Evolutionary conservation across 1,140 invertebrate genomes (phyloP).

Genomic region (Callitettix versicolor): DNA sequence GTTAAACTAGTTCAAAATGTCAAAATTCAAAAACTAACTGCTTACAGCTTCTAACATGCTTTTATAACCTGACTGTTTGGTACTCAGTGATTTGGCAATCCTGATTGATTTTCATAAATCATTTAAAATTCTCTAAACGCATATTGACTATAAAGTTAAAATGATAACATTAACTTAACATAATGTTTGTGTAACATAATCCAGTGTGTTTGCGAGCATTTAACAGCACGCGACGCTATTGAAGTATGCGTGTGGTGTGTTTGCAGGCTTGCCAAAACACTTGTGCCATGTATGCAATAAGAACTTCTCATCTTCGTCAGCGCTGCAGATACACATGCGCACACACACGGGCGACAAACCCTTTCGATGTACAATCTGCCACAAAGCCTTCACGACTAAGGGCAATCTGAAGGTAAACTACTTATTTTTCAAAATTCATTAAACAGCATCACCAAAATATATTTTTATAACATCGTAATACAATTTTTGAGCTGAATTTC

Average conservation of each 20-base stretch:
- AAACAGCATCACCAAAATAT: no score
- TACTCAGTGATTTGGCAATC: constrained; percentile 18
- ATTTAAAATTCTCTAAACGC: no score
- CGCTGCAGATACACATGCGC: constrained; percentile 94
- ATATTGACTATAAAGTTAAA: no score
- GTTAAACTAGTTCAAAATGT: no score
- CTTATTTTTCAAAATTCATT: no score
- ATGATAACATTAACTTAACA: no score
- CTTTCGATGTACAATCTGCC: constrained; percentile 89
- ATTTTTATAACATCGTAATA: no score
- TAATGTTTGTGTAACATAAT: no score
- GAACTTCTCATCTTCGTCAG: constrained; percentile 93
- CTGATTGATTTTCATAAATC: constrained; percentile 1
- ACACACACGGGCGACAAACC: constrained; percentile 97
- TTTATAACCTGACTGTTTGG: not conserved
- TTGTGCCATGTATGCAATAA: constrained; percentile 94
- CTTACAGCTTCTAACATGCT: no score
- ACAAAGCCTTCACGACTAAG: constrained; percentile 94
- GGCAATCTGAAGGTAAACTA: constrained; percentile 88
- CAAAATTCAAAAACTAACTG: no score
- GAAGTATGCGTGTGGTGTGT: constrained; percentile 34
- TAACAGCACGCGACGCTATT: constrained; percentile 17
- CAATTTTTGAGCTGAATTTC: no score
- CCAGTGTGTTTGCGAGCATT: no score
- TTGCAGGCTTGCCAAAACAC: constrained; percentile 67